Evolutionary conservation across 2,888 invertebrate genomes (phyloP).

Genomic region (Drosophila vallismaia): DNA sequence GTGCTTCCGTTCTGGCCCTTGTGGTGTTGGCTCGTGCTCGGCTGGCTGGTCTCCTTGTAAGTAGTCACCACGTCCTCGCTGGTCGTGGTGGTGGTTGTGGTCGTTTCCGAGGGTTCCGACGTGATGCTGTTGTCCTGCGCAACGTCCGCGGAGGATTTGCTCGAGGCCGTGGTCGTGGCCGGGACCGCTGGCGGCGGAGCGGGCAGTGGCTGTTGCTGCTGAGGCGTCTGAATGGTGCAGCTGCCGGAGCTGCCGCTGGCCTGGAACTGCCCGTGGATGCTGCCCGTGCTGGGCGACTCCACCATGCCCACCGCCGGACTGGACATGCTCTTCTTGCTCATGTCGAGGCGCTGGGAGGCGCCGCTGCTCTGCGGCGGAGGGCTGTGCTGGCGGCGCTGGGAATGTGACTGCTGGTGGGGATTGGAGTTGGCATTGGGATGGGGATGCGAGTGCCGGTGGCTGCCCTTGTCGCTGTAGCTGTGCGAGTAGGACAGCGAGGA

Average conservation of each 20-base stretch:
- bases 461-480: conserved; percentile 79
- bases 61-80: conserved; percentile 84
- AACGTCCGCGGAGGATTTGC: conserved; percentile 76
- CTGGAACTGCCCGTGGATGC: conserved; percentile 64
- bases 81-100: conserved; percentile 84
- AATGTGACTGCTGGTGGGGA: conserved; percentile 39
- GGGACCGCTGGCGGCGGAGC: conserved; percentile 46
- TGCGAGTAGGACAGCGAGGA: conserved; percentile 82
- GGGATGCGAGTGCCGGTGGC: conserved; percentile 62
- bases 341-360: conserved; percentile 78
- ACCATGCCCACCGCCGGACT: conserved; percentile 83
- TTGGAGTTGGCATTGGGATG: conserved; percentile 40
- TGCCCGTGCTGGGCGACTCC: conserved; percentile 83
- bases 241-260: conserved; percentile 64
- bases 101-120: conserved; percentile 83
- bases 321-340: conserved; percentile 83
- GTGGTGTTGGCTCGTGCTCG: conserved; percentile 55
- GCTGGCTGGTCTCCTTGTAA: conserved; percentile 81
- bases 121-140: conserved; percentile 83
- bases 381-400: conserved; percentile 63
- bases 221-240: conserved; percentile 74
- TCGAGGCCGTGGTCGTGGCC: conserved; percentile 9
- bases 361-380: conserved; percentile 62
- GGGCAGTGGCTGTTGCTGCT: conserved; percentile 61
- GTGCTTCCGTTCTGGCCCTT: conserved; percentile 56